phyloP scores from a whole-genome alignment of 2,888 invertebrate genomes.

The Lottia scabra region DNA sequence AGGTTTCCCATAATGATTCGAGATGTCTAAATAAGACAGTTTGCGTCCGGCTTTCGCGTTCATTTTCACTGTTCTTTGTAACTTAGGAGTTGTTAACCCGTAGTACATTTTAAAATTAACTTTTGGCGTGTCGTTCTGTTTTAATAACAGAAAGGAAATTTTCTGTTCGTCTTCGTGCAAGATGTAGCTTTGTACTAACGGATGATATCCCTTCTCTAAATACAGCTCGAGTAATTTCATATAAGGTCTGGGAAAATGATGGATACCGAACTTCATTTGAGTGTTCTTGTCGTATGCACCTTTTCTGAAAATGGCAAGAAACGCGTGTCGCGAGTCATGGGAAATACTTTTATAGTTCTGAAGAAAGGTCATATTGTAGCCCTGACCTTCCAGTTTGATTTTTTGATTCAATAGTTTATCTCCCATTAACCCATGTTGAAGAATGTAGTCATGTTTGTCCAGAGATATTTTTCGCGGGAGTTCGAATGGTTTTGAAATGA shows the following conservation, averaged over 20 bases:
- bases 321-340: slow-evolving; percentile 42
- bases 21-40: slow-evolving; percentile 55
- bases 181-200: slow-evolving; percentile 54
- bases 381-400: slow-evolving; percentile 43
- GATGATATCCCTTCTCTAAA: slow-evolving; percentile 52
- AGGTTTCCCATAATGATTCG: slow-evolving; percentile 48
- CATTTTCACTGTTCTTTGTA: slow-evolving; percentile 42
- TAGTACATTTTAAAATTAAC: slow-evolving; percentile 47
- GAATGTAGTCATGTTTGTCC: slow-evolving; percentile 34
- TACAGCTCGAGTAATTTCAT: slow-evolving; percentile 53
- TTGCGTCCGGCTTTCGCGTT: slow-evolving; percentile 44
- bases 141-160: slow-evolving; percentile 56
- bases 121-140: slow-evolving; percentile 35
- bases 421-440: slow-evolving; percentile 49
- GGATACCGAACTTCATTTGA: slow-evolving; percentile 53
- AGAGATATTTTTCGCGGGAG: slow-evolving; percentile 2
- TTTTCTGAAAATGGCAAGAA: slow-evolving; percentile 54
- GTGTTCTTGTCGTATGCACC: slow-evolving; percentile 43
- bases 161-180: slow-evolving; percentile 48
- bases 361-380: slow-evolving; percentile 58
- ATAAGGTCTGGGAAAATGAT: slow-evolving; percentile 55
- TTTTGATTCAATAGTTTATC: slow-evolving; percentile 45
- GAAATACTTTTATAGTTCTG: slow-evolving; percentile 60
- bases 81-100: slow-evolving; percentile 40
- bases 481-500: slow-evolving; percentile 42